Base-by-base conservation (phyloP, 92 coral and sea anemone species). In the Zoanthus gigantus region DNA sequence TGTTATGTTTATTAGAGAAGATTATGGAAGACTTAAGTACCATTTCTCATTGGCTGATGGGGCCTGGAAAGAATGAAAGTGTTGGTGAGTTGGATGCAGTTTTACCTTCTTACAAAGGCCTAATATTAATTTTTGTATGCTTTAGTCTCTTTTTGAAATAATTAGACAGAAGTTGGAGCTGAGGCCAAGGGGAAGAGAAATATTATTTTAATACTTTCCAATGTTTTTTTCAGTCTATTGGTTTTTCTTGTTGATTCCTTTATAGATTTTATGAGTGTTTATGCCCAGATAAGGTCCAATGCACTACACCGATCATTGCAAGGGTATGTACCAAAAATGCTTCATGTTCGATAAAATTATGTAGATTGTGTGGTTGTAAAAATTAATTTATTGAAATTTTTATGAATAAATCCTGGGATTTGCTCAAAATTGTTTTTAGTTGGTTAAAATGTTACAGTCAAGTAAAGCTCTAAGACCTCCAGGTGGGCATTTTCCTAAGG, bases 201-300 rank as follows among this genome's bases (percentile, higher is more conserved):
- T 23, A 23, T 34, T 1, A 34, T 34, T 34, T 34, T 34, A 34
- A 13, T 3, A 13, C 10, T 58, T 58, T 58, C 5, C 17, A 58
- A 58, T 14, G 6, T 9, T 9, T 53, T 53, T 34, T 34, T 23
- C 23, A 23, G 23, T 23, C 42, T 1, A 3, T 34, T 34, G 42
- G 1, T 1, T 34, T 34, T 34, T 34, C 4, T 6, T 50, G 8
- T 50, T 50, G 54, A 50, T 58, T 80, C 14, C 14, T 23, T 54
- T 72, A 8, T 83, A 92, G 99, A 97, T 92, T 97, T 97, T 74
- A 94, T 97, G 97, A 94, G 96, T 87, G 97, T 95, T 16, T 97
- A 97, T 92, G 99, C 98, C 44, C 99, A 97, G 93, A 95, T 97
- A 48, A 91, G 99, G 74, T 97, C 99, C 32, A 97, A 87, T 61